Base-by-base conservation (phyloP, 2,888 invertebrate species). In the Pecten maximus region DNA sequence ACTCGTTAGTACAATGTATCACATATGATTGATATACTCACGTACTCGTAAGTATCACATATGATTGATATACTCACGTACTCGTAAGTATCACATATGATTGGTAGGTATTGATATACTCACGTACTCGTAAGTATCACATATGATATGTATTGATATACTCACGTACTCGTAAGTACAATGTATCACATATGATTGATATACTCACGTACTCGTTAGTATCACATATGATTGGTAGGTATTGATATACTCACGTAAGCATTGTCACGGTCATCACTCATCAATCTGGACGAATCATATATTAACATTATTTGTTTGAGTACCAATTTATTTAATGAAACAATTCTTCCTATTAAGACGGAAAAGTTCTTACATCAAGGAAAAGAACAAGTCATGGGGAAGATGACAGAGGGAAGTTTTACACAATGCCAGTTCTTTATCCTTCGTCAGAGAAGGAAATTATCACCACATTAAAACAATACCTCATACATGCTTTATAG, bases 281-380 rank as follows among this genome's bases (percentile, higher is more conserved):
- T 35, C 74, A 74, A 74, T 74, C 23, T 2, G 54, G 23, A 54
- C 54, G 0, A 54, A 74, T 35, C 28, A 74, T 35, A 74, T 4
- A 74, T 35, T 23, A 28, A 74, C 35, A 35, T 3, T 74, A 74
- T 35, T 74, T 74, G 74, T 74, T 35, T 12, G 28, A 15, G 74
- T 10, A 23, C 28, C 35, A 23, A 35, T 74, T 35, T 74, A 74
- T 74, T 74, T 74, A 74, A 74, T 74, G 28, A 28, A 74, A 12
- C 28, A 74, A 74, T 74, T 74, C 74, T 74, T 74, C 74, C 74
- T 74, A 74, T 74, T 74, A 23, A 74, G 28, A 74, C 28, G 74
- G 74, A 74, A 74, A 74, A 74, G 74, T 74, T 74, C 28, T 8
- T 23, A 74, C 74, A 28, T 74, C 74, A 74, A 19, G 74, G 74